A percentile compares a stretch with the other conserved stretches of the same genome.
Conservation (phyloP, 2,113 vertebrate genomes). For the Thomomys bottae region DNA sequence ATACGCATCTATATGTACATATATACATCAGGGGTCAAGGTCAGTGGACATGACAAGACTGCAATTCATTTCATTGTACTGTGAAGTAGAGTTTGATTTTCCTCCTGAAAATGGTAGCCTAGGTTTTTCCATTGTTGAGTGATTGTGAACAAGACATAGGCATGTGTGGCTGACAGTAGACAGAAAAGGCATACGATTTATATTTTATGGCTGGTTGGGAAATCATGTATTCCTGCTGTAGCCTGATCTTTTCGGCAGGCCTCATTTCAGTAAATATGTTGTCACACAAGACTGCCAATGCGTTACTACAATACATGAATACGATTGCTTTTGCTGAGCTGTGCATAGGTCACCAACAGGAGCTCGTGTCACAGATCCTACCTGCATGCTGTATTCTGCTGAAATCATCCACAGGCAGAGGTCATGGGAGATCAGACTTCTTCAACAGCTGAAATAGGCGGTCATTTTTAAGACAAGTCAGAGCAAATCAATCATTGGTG, state of each 20-base stretch:
- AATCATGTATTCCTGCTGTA: constrained; percentile 65
- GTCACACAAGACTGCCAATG: constrained; percentile 41
- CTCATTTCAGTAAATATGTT: constrained; percentile 51
- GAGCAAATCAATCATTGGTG: constrained; percentile 32
- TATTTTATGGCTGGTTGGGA: constrained; percentile 67
- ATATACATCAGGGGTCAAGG: constrained; percentile 46
- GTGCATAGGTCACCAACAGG: accelerated
- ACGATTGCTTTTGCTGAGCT: not conserved
- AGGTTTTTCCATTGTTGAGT: constrained; percentile 37
- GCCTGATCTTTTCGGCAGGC: constrained; percentile 54
- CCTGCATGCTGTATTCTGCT: not conserved
- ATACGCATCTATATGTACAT: not conserved
- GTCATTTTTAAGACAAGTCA: constrained; percentile 41
- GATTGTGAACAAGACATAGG: not conserved
- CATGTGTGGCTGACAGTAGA: constrained; percentile 2
- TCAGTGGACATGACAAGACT: constrained; percentile 71
- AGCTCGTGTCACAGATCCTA: not conserved
- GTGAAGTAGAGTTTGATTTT: constrained; percentile 77
- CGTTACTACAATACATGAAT: constrained; percentile 48
- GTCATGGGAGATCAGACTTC: constrained; percentile 15
- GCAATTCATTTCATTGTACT: constrained; percentile 72
- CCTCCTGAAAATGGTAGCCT: constrained; percentile 29
- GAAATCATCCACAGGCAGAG: constrained; percentile 16
- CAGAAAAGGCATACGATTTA: constrained; percentile 54
- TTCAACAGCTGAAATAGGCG: constrained; percentile 19